phyloP scores from a whole-genome alignment of 2,797 vertebrate genomes.

The Sebastes matsubarae region DNA sequence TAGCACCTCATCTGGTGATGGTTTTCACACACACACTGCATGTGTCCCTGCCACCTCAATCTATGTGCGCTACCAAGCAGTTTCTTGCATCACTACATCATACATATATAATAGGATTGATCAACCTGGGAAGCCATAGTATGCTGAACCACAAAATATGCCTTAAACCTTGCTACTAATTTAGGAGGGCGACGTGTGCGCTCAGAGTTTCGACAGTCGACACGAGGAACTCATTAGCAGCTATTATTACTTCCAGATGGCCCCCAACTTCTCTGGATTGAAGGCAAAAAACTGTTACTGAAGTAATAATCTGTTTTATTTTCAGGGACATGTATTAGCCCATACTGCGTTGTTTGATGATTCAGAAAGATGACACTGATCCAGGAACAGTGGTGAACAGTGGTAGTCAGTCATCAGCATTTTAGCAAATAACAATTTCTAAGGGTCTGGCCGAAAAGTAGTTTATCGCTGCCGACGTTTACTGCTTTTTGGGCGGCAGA shows the following conservation, averaged over 20 bases:
- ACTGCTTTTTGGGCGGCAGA: no score
- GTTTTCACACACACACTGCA: not conserved
- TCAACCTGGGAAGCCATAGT: not conserved
- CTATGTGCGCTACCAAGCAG: not conserved
- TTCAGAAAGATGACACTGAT: not conserved
- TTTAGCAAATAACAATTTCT: not conserved
- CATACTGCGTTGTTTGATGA: not conserved
- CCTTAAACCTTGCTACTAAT: not conserved
- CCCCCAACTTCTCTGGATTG: not conserved
- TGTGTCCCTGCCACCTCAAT: not conserved
- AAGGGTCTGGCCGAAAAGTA: no score
- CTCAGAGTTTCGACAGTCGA: not conserved
- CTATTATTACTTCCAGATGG: not conserved
- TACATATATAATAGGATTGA: constrained; percentile 1
- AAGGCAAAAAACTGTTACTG: not conserved
- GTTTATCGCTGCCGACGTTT: no score
- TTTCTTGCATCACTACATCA: not conserved
- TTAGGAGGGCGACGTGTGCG: not conserved
- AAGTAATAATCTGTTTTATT: not conserved
- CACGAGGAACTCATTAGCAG: not conserved
- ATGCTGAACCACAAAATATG: not conserved
- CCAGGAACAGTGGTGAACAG: no score
- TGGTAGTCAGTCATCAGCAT: not conserved
- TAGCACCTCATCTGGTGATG: not conserved
- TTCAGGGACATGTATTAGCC: not conserved